A percentile compares a stretch with the other conserved stretches of the same genome.
Conservation (phyloP, 1,140 invertebrate genomes). For the Bursaphelenchus mucronatus region DNA sequence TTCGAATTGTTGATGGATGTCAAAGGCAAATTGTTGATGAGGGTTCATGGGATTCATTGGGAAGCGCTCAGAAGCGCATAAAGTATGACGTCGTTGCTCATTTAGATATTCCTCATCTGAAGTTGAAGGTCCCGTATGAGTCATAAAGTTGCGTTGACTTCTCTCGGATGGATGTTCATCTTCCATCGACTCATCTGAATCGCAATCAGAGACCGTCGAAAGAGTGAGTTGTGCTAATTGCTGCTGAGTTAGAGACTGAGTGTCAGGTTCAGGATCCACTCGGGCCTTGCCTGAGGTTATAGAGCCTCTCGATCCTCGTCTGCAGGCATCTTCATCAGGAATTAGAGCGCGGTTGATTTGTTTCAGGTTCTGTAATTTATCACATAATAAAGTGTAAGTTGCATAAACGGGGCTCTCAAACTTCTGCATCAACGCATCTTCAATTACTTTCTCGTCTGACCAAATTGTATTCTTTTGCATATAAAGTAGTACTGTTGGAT, state of each 20-base stretch:
- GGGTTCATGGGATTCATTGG: conserved; percentile 27
- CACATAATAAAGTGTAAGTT: conserved; percentile 48
- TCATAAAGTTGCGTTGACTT: neutral
- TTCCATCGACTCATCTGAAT: conserved; percentile 28
- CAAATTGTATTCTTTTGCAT: conserved; percentile 58
- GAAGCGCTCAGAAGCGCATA: conserved; percentile 33
- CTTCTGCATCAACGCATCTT: conserved; percentile 50
- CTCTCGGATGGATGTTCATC: conserved; percentile 19
- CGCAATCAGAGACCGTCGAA: conserved; percentile 47
- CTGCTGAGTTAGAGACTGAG: conserved; percentile 55
- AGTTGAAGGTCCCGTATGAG: neutral
- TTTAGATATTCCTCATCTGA: conserved; percentile 9
- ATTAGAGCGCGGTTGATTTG: conserved; percentile 21
- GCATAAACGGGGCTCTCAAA: conserved; percentile 54
- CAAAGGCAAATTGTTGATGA: neutral
- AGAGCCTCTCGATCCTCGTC: conserved; percentile 57
- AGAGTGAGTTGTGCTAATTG: conserved; percentile 56
- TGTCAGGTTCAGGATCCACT: conserved; percentile 46
- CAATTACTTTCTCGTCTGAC: conserved; percentile 56
- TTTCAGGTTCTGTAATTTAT: conserved; percentile 43
- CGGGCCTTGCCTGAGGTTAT: conserved; percentile 59
- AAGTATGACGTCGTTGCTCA: conserved; percentile 38
- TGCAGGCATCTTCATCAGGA: conserved; percentile 42
- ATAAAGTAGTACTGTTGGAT: conserved; percentile 46
- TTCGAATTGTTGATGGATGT: conserved; percentile 6